Percentiles rank a stretch among this genome's conserved stretches.
phyloP scores from a whole-genome alignment of 1,140 invertebrate genomes.

The Cylas formicarius region DNA sequence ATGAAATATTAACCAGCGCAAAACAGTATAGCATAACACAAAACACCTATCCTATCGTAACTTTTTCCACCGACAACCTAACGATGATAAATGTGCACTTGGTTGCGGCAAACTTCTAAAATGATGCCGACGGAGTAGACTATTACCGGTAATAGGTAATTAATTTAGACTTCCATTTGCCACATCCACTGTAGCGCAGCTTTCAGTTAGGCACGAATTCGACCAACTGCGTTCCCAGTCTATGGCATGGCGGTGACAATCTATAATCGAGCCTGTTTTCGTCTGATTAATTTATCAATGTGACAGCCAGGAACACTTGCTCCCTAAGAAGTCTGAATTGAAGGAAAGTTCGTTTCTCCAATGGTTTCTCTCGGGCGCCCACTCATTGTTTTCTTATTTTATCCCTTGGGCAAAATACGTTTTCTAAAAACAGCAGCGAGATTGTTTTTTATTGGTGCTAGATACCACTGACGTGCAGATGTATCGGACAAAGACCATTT shows the following conservation, averaged over 20 bases:
- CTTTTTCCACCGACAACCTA: too few species aligned
- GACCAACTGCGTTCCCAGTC: not conserved
- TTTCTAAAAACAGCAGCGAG: not conserved
- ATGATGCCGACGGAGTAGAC: too few species aligned
- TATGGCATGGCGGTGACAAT: not conserved
- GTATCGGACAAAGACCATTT: not conserved
- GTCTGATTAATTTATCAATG: not conserved
- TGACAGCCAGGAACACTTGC: not conserved
- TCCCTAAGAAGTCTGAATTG: not conserved
- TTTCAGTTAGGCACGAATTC: not conserved
- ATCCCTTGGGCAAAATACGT: not conserved
- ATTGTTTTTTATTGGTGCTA: conserved; percentile 3
- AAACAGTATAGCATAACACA: too few species aligned
- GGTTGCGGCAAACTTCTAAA: too few species aligned
- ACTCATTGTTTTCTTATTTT: not conserved
- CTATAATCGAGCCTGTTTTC: not conserved
- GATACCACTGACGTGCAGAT: not conserved
- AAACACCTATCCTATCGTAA: too few species aligned
- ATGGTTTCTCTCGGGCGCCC: not conserved
- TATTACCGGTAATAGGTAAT: too few species aligned
- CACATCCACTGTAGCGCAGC: not conserved
- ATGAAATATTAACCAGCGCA: too few species aligned
- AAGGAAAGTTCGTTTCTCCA: not conserved
- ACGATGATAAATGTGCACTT: too few species aligned
- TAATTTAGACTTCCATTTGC: not conserved